Conservation (phyloP, 2,113 vertebrate species). For the Fukomys damarensis region DNA sequence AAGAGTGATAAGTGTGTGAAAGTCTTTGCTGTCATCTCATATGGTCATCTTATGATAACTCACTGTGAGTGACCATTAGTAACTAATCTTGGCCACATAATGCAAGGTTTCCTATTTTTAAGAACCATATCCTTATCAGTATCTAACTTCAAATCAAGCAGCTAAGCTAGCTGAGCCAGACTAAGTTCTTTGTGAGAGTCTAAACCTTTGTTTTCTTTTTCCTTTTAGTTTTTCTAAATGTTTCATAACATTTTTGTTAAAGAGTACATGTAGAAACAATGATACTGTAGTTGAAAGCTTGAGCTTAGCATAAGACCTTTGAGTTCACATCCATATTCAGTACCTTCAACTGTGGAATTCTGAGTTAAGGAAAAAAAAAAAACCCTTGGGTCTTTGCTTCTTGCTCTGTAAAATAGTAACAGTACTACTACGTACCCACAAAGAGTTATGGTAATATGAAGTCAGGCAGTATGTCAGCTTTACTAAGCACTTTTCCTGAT, state of each 20-base stretch:
- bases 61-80: background rate
- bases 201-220: background rate
- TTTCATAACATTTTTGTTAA: background rate
- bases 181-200: background rate
- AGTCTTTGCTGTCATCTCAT: background rate
- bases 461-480: background rate
- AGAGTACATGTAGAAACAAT: background rate
- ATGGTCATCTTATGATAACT: background rate
- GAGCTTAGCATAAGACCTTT: background rate
- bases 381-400: background rate
- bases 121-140: background rate
- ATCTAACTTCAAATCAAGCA: background rate
- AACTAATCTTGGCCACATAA: background rate
- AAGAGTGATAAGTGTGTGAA: background rate
- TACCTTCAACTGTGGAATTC: slow-evolving; percentile 8
- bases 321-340: background rate
- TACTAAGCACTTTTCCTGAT: background rate
- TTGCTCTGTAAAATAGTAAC: slow-evolving; percentile 4
- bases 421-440: background rate
- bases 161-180: background rate
- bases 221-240: background rate
- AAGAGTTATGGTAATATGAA: background rate
- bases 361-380: background rate
- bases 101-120: background rate
- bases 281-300: background rate